Base-by-base conservation (phyloP, 2,113 vertebrate species). In the Narcine bancroftii region DNA sequence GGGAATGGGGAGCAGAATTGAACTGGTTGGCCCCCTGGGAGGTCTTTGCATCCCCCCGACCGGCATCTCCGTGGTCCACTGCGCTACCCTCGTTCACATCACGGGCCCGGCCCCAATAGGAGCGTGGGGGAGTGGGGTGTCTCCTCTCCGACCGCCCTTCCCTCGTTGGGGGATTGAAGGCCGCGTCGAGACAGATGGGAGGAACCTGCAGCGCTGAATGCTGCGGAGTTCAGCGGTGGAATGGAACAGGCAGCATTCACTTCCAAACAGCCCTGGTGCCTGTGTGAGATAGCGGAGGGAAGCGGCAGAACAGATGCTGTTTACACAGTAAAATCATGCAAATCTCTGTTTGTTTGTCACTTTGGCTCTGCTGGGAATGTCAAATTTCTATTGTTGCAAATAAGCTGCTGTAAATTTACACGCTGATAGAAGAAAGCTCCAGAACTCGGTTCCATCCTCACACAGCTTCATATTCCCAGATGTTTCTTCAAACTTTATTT, bases 281-380 rank as follows among this genome's bases (percentile, higher is more conserved):
- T 87, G 81, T n/a, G 2, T 3, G 81, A 87, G 81, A 87, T 63
- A 87, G n/a, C 33, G n/a, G n/a, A 9, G 53, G 81, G 56, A 39
- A 60, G 50, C 81, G 1, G 26, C 33, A 29, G 50, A 85, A n/a
- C 81, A 85, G 53, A 87, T 87, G 81, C 81, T 87, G 81, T 87
- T 87, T 87, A 87, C 33, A 60, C 53, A 87, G 53, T 10, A 36
- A 60, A 87, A 17, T 36, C 81, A 87, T 60, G 81, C 81, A 87
- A 60, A 87, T 60, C 53, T 39, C 81, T 87, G 81, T 36, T 36
- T 87, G 53, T 87, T 60, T 87, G 53, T 63, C 53, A 39, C 33
- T 2, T 36, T 39, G 81, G 53, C 81, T 63, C 53, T 87, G 53
- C 33, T n/a, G 81, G 53, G 81, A 63, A 60, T 60, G 81, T 53